Evolutionary conservation across 2,113 vertebrate genomes (phyloP), one percentile per base, ranked within the genome.

Genomic region (Dipodomys merriami): DNA sequence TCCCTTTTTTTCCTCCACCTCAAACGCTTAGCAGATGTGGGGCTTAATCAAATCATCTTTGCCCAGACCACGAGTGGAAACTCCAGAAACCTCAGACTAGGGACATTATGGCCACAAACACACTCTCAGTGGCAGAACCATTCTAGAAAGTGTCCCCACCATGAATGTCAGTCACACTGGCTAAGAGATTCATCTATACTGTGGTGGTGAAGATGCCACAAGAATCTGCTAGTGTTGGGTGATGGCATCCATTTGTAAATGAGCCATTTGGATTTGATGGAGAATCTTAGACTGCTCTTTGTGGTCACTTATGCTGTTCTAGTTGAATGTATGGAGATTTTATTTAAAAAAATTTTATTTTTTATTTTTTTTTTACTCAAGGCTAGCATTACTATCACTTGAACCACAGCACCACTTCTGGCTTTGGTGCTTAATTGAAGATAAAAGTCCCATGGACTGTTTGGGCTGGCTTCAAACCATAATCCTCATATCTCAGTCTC

Each of bases 11-110:
- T 92, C 93, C 81, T 97, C 29, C 74, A 94, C 96, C 96, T 97
- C 97, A 95, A 96, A 96, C 94, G 93, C 96, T 88, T 91, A 92
- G 91, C 95, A 97, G 95, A 91, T 96, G 93, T 91, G 95, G 83
- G 60, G 87, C 91, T 92, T 95, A 80, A 96, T 94, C 94, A 95
- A 95, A 96, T 86, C 92, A 80, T 82, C 74, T 25, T 44, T 23
- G 83, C 93, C 35, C 89, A 80, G 46, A 96, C 96, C 96, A 86
- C 89, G 87, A 90, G 80, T 95, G 95, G 95, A 96, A 97, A 96
- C 97, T 97, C 96, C 96, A 97, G 95, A 95, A 95, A 96, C 95
- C 95, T 95, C 95, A 96, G 71, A 65, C 78, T 69, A 73, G 91
- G 91, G 86, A 95, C 95, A 30, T 29, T 6, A 91, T 12, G 92